Evolutionary conservation across 2,797 vertebrate genomes (phyloP).

Genomic region (Lateolabrax maculatus): DNA sequence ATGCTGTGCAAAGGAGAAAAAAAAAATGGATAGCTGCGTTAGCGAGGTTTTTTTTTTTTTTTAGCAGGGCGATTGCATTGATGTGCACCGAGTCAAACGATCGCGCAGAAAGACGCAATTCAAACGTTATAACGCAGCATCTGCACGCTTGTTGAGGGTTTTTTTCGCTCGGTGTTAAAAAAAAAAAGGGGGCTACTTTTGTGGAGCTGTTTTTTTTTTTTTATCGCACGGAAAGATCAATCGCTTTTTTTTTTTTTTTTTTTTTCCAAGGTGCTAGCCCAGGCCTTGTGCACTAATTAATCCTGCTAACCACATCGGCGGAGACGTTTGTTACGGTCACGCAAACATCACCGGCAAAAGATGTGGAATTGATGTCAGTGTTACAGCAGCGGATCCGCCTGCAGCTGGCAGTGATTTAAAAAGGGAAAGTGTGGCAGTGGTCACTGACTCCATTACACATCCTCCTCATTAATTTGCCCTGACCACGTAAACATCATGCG

Average conservation of each 20-base stretch:
- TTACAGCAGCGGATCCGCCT: conserved; percentile 36
- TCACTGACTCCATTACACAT: conserved; percentile 79
- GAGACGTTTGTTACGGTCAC: conserved; percentile 31
- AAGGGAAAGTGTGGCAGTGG: conserved; percentile 74
- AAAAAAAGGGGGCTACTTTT: conserved; percentile 65
- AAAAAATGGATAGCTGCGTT: conserved; percentile 78
- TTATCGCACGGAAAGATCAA: conserved; percentile 72
- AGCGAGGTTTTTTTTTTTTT: conserved; percentile 83
- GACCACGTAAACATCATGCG: conserved; percentile 59
- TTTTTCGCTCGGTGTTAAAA: conserved; percentile 41
- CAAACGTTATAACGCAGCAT: conserved; percentile 16
- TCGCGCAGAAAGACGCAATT: neutral
- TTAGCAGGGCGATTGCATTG: conserved; percentile 67
- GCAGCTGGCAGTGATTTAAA: conserved; percentile 62
- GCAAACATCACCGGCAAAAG: neutral
- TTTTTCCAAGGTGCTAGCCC: conserved; percentile 75
- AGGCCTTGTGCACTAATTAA: conserved; percentile 80
- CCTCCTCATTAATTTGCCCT: conserved; percentile 71
- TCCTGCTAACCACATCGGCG: conserved; percentile 58
- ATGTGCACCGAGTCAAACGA: conserved; percentile 56
- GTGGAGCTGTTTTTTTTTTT: conserved; percentile 57
- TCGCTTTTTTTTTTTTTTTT: no score
- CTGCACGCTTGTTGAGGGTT: neutral
- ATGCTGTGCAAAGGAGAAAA: conserved; percentile 83
- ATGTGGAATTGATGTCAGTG: conserved; percentile 30